Evolutionary conservation across 2,888 invertebrate species (phyloP).

Genomic region (Rutpela maculata): DNA sequence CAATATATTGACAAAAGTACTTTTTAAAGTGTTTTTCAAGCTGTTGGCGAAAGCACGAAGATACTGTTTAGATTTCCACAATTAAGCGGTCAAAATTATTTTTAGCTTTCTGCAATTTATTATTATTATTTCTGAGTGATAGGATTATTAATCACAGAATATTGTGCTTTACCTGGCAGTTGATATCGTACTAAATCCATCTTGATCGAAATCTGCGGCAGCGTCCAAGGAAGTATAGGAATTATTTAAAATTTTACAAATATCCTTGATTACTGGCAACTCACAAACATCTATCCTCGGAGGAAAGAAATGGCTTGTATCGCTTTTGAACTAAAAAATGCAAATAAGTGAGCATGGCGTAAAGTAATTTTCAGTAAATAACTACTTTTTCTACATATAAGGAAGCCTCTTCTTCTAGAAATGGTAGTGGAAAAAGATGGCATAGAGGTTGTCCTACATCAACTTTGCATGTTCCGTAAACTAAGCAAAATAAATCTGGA

Average conservation of each 20-base stretch:
- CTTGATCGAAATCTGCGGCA: conserved; percentile 64
- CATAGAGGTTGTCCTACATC: conserved; percentile 63
- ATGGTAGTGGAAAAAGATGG: conserved; percentile 66
- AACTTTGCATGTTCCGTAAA: conserved; percentile 62
- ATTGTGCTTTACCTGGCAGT: conserved; percentile 57
- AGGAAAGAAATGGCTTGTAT: background rate
- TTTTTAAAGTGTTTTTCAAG: too few relatives aligned
- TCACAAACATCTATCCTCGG: conserved; percentile 59
- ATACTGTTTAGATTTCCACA: background rate
- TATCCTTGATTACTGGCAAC: conserved; percentile 62
- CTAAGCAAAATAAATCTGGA: conserved; percentile 67
- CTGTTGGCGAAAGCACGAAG: too few relatives aligned
- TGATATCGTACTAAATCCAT: conserved; percentile 64
- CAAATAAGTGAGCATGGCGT: background rate
- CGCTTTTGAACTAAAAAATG: conserved; percentile 16
- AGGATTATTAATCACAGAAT: background rate
- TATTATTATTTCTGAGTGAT: too few relatives aligned
- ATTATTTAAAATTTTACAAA: conserved; percentile 64
- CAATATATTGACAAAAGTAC: too few relatives aligned
- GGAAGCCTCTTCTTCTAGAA: conserved; percentile 18
- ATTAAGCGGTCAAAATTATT: background rate
- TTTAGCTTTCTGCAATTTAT: background rate
- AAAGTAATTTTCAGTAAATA: background rate
- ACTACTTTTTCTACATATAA: conserved; percentile 4
- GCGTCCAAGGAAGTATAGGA: conserved; percentile 62